Evolutionary conservation across 2,888 invertebrate species (phyloP), one percentile per base, ranked within the genome.

Genomic region (Thereva nobilitata): DNA sequence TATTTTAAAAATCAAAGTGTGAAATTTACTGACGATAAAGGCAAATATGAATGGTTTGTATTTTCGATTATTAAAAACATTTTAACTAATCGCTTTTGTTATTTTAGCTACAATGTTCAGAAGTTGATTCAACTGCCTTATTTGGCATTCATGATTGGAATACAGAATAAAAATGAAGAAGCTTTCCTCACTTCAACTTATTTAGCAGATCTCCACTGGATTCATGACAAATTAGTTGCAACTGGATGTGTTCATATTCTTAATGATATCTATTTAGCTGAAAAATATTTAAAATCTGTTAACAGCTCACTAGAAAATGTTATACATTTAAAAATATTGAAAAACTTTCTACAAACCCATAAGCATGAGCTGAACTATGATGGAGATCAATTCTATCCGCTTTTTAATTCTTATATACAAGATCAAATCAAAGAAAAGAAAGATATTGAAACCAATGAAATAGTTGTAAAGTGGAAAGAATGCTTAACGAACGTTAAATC

Each of bases 81-180:
- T 64, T 23, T 52, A 45, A 41, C 45, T 47, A 47, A 38, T 12
- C 23, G 40, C 5, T 50, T 45, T 37, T 35, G 42, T 59, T 54
- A 23, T 82, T 81, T 61, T 80, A 90, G 91, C 77, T 91, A 88
- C 80, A 93, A 93, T 81, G 84, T 87, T 55, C 84, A 93, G 74
- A 91, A 90, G 82, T 84, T 92, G 70, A 90, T 91, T 77, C 93
- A 94, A 80, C 83, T 93, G 56, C 93, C 94, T 53, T 91, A 86
- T 81, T 91, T 92, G 75, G 86, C 88, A 77, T 86, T 88, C 77
- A 86, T 78, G 76, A 49, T 67, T 47, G 61, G 65, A 9, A 41
- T 40, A 37, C 41, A 53, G 23, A 9, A 75, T 75, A 72, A 77
- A 75, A 71, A 76, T 76, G 45, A 74, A 74, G 66, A 74, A 74